Evolutionary conservation across 2,888 invertebrate species (phyloP), one percentile per base, ranked within the genome.

Genomic region (Drosophila helvetica): DNA sequence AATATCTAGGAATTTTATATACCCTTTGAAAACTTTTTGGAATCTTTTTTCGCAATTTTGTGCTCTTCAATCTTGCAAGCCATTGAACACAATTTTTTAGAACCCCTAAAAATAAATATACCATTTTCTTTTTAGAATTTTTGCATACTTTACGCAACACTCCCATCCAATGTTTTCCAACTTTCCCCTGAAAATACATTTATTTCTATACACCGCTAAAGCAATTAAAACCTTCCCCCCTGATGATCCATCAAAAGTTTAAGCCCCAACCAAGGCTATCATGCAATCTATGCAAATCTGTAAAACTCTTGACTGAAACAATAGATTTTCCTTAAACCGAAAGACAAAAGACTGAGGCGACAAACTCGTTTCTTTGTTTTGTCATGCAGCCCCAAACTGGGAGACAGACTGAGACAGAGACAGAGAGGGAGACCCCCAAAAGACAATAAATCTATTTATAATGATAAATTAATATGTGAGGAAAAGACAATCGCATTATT

Each of bases 281-380:
- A 22, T 45, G 60, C 56, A 64, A 64, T 58, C 43, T 64, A 54
- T 46, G 71, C 62, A 61, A 61, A 64, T 46, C 30, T 18, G n/a
- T 27, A 59, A 45, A 43, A 12, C 50, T 33, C 17, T 38, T 22
- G 46, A 42, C 38, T 5, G 45, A 53, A 53, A 70, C 75, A 82
- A 77, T 59, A 65, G 50, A 17, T 65, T 82, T 80, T 75, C 80
- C 72, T 70, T 74, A 72, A 77, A 73, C 57, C 43, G 43, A 56
- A 33, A 30, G 57, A 69, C 70, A 71, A 71, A 47, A 74, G 73
- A 80, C 75, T 78, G 68, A 74, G 89, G 83, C 72, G 86, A 76
- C 77, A 79, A 77, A 85, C 81, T 88, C 89, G 87, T 89, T 38
- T 38, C 38, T n/a, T 89, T 76, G 86, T 88, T 72, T 79, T 74